phyloP scores from a whole-genome alignment of 2,888 invertebrate genomes.

The Cataglyphis altisquamis region DNA sequence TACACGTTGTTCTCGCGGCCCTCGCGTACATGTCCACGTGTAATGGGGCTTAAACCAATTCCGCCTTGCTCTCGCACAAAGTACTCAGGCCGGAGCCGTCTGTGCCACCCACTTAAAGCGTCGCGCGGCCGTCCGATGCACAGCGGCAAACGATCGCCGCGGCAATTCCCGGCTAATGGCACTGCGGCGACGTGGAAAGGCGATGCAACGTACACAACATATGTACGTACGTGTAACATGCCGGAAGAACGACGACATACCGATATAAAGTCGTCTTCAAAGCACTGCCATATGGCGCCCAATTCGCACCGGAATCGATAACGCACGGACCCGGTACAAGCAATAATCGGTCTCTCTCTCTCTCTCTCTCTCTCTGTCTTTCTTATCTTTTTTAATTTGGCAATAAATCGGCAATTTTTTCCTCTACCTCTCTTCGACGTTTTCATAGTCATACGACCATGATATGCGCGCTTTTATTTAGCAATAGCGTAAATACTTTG shows the following conservation, averaged over 20 bases:
- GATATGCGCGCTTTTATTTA: constrained; percentile 1
- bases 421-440: not conserved
- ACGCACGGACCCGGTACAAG: constrained; percentile 34
- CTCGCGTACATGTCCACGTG: constrained; percentile 64
- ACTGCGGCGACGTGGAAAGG: constrained; percentile 71
- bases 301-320: constrained; percentile 51
- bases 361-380: not conserved
- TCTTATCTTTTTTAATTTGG: not conserved
- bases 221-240: constrained; percentile 34
- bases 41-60: constrained; percentile 77
- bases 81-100: constrained; percentile 76
- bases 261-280: constrained; percentile 58
- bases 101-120: constrained; percentile 78
- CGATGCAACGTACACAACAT: constrained; percentile 52
- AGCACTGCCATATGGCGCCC: constrained; percentile 54
- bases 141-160: constrained; percentile 68
- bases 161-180: constrained; percentile 71
- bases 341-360: constrained; percentile 25
- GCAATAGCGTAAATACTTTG: not conserved
- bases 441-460: not conserved
- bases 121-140: constrained; percentile 58
- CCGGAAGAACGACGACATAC: constrained; percentile 49
- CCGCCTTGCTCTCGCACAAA: constrained; percentile 73
- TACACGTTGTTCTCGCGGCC: constrained; percentile 50
- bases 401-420: constrained; percentile 30